Base-by-base conservation (phyloP, 2,888 invertebrate genomes). In the Phyto melanocephala region DNA sequence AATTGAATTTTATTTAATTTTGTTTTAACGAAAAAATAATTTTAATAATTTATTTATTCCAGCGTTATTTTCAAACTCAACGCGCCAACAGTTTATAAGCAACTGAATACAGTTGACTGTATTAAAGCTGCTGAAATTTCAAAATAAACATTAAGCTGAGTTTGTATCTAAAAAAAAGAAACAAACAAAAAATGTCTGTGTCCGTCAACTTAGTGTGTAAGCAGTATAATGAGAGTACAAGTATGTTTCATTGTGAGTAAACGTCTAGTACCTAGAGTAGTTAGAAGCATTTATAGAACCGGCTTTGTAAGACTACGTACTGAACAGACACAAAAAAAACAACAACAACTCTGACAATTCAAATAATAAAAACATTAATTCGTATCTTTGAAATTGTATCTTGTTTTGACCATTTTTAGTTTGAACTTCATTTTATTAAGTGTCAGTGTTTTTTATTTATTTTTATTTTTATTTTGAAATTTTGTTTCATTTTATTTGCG, bases 341-440 rank as follows among this genome's bases (percentile, higher is more conserved):
- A 1, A 33, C n/a, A 37, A 67, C 11, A 40, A 24, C 24, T 8
- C 13, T 54, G 3, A 15, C 28, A 56, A 40, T 33, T 35, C 15
- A 13, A 28, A 5, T 5, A 28, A 28, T 7, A 42, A 28, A 42
- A 24, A 52, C 24, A 24, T 24, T 24, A 2, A 24, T 11, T 7
- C 28, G 22, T 45, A 40, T 75, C 40, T 62, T 62, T 50, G 11
- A 40, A 13, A 42, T 60, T 24, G 35, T 67, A 72, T 56, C 63
- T 75, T 75, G 75, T 75, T 71, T 68, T 82, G 74, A 65, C 81
- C 74, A 78, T 78, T 78, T 81, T 70, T 8, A 78, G 70, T 50
- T 70, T 76, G 70, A 78, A 82, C 78, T 82, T 82, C 70, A 78
- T 58, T 35, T 60, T 15, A 35, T 15, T 54, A 70, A 47, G 33